Conservation (phyloP, 2,797 vertebrate species). For the Octomys mimax region DNA sequence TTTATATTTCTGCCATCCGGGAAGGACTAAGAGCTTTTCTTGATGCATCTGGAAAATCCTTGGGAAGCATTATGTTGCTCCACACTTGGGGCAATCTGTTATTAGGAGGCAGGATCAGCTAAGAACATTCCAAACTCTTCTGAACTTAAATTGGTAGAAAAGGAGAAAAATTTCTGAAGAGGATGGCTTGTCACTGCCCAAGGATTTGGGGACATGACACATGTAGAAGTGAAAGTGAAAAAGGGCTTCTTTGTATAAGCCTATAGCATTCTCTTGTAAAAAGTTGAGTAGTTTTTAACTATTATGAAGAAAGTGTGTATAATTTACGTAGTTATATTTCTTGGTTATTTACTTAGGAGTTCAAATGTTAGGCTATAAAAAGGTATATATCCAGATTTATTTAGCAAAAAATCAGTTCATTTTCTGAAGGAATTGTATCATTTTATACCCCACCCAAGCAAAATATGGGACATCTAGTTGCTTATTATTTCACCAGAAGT, state of each 20-base stretch:
- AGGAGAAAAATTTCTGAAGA: neutral
- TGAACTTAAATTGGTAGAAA: neutral
- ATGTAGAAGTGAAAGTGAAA: neutral
- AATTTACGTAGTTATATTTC: neutral
- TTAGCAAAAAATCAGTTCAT: neutral
- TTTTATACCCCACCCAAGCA: neutral
- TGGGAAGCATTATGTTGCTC: neutral
- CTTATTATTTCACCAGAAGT: neutral
- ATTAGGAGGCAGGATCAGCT: neutral
- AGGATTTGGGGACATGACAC: neutral
- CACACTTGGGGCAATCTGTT: neutral
- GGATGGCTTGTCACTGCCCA: neutral
- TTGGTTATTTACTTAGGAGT: neutral
- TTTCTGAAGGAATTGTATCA: neutral
- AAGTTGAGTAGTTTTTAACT: neutral
- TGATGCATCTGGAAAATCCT: neutral
- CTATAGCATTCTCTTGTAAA: neutral
- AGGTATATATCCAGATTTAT: neutral
- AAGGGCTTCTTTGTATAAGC: neutral
- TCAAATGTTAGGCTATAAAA: neutral
- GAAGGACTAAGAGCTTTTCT: neutral
- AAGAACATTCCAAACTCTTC: neutral
- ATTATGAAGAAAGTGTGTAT: neutral
- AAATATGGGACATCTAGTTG: neutral
- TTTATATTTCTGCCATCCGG: neutral